Evolutionary conservation across 2,888 invertebrate genomes (phyloP).

Genomic region (Germaria angustata): DNA sequence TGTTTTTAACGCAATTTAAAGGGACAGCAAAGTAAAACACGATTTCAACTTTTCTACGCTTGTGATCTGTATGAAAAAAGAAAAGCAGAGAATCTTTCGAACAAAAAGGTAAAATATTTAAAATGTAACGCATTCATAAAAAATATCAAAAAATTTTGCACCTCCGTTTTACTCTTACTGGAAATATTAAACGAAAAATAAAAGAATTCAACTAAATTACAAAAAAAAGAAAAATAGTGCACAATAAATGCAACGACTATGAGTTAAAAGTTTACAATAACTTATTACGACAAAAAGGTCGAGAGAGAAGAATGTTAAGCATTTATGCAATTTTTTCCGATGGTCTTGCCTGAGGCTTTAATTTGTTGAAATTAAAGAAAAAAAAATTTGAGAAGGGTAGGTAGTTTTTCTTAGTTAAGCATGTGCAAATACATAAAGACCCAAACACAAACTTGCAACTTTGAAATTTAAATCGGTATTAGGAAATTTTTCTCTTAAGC

Average conservation of each 20-base stretch:
- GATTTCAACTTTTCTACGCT: slow-evolving; percentile 52
- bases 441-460: slow-evolving; percentile 32
- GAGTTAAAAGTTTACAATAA: slow-evolving; percentile 55
- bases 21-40: background rate
- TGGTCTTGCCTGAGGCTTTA: background rate
- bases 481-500: background rate
- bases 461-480: slow-evolving; percentile 29
- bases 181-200: background rate
- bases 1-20: slow-evolving; percentile 29
- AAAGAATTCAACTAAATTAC: slow-evolving; percentile 30
- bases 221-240: slow-evolving; percentile 18
- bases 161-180: background rate
- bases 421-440: background rate
- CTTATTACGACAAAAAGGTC: background rate
- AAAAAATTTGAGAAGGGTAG: background rate
- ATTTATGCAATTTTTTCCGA: background rate
- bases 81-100: slow-evolving; percentile 30
- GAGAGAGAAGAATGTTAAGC: background rate
- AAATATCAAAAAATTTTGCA: slow-evolving; percentile 11
- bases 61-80: slow-evolving; percentile 10
- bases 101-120: slow-evolving; percentile 34
- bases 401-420: slow-evolving; percentile 26
- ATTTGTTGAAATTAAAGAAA: background rate
- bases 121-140: slow-evolving; percentile 34
- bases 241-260: slow-evolving; percentile 20